Percentiles rank a stretch among this genome's conserved stretches.
Conservation (phyloP, 2,113 vertebrate genomes). For the Phalacrocorax pelagicus region DNA sequence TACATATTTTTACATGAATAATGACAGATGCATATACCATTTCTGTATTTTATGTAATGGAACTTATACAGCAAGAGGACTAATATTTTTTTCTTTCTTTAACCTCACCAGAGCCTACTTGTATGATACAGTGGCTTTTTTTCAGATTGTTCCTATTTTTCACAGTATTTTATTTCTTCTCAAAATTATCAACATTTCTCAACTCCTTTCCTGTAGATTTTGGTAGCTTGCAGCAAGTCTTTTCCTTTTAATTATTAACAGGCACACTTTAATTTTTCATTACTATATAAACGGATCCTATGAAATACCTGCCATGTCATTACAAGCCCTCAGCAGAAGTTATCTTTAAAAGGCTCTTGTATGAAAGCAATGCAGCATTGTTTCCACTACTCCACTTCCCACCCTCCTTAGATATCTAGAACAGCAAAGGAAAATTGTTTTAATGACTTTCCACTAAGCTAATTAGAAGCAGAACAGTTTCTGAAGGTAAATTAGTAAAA, state of each 20-base stretch:
- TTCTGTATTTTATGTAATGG: not conserved
- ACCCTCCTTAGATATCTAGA: not conserved
- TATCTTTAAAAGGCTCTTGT: not conserved
- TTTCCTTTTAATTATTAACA: not conserved
- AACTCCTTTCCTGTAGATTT: not conserved
- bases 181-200: not conserved
- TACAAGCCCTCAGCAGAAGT: not conserved
- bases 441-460: constrained; percentile 55
- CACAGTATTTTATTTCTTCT: not conserved
- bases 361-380: not conserved
- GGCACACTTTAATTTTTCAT: not conserved
- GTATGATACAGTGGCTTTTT: not conserved
- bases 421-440: not conserved
- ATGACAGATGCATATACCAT: not conserved
- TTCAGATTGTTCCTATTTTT: not conserved
- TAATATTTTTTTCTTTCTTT: not conserved
- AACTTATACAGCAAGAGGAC: not conserved
- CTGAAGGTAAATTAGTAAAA: constrained; percentile 30
- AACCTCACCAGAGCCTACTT: not conserved
- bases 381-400: not conserved
- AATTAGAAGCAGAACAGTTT: constrained; percentile 61
- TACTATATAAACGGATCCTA: not conserved
- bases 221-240: not conserved
- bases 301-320: not conserved
- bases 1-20: not conserved